A percentile compares a stretch with the other conserved stretches of the same genome.
Evolutionary conservation across 2,113 vertebrate genomes (phyloP).

Genomic region (Rhizomys pruinosus): DNA sequence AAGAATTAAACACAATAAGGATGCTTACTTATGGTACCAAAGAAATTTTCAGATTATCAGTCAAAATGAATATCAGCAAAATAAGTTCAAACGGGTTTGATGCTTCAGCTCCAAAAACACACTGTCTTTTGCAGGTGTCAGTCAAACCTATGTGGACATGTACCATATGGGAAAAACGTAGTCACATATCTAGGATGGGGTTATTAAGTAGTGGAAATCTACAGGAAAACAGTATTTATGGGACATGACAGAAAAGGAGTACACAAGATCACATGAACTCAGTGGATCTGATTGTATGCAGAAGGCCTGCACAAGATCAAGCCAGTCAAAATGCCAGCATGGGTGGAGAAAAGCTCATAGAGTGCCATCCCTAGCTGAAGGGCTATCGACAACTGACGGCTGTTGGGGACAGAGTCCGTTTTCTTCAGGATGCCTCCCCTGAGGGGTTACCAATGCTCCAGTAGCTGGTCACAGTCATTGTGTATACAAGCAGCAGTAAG

Average conservation of each 20-base stretch:
- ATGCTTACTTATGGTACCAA: neutral
- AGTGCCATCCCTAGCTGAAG: neutral
- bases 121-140: neutral
- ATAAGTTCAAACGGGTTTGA: neutral
- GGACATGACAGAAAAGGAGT: neutral
- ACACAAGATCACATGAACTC: too few relatives aligned
- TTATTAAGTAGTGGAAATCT: neutral
- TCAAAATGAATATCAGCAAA: neutral
- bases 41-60: constrained; percentile 10
- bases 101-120: neutral
- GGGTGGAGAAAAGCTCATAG: too few relatives aligned
- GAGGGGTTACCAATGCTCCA: neutral
- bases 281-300: neutral
- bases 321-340: too few relatives aligned
- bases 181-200: neutral
- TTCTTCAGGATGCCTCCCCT: neutral
- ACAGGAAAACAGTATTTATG: neutral
- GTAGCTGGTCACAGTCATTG: neutral
- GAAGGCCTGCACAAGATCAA: neutral
- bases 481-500: neutral
- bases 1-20: neutral
- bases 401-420: neutral
- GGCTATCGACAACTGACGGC: neutral
- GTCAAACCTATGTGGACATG: neutral
- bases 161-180: neutral